A percentile compares a stretch with the other conserved stretches of the same genome.
phyloP scores from a whole-genome alignment of 1,140 invertebrate genomes.

The Bactericera cockerelli region DNA sequence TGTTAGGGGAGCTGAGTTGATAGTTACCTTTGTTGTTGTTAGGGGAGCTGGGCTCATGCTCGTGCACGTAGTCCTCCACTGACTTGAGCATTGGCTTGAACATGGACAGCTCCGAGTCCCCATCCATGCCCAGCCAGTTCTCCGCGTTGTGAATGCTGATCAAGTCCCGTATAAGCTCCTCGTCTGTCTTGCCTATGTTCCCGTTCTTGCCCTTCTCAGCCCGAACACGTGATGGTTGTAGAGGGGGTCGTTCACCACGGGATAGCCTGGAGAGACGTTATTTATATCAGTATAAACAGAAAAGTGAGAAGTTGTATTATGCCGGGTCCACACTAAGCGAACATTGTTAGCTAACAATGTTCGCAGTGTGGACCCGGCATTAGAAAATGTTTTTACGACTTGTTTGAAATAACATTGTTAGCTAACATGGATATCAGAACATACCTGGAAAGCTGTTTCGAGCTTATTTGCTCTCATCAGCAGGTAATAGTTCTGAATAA shows the following conservation, averaged over 20 bases:
- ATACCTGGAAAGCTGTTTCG: no score
- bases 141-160: slow-evolving; percentile 85
- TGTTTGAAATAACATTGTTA: no score
- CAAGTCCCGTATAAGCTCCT: slow-evolving; percentile 75
- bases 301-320: no score
- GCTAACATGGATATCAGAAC: no score
- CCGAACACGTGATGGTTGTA: slow-evolving; percentile 90
- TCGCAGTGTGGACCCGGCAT: no score
- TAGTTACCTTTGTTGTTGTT: slow-evolving; percentile 10
- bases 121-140: slow-evolving; percentile 83
- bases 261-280: slow-evolving; percentile 71
- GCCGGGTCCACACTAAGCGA: no score
- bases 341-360: no score
- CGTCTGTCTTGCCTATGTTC: slow-evolving; percentile 76
- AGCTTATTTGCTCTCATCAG: no score
- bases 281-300: no score
- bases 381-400: no score
- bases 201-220: slow-evolving; percentile 83
- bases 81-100: slow-evolving; percentile 45
- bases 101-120: slow-evolving; percentile 61
- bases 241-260: slow-evolving; percentile 90
- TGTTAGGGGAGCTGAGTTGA: no score
- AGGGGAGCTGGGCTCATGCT: slow-evolving; percentile 24
- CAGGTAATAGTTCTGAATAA: no score
- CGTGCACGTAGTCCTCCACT: slow-evolving; percentile 37